Percentiles rank a stretch among this genome's conserved stretches.
Conservation (phyloP, 2,797 vertebrate species). For the Eulemur mongoz region DNA sequence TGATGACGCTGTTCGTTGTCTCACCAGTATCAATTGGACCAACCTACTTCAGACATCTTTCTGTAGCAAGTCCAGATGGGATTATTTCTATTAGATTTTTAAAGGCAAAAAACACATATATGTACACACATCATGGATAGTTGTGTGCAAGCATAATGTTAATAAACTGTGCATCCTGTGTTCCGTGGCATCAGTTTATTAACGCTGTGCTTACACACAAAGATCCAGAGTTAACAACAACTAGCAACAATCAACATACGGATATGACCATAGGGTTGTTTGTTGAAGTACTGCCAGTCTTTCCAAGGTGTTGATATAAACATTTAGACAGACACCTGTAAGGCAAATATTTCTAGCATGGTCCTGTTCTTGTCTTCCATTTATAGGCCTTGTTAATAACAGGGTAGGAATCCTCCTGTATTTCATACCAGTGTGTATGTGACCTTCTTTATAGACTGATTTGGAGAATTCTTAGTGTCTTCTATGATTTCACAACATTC, state of each 20-base stretch:
- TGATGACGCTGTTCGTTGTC: background rate
- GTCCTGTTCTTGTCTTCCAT: background rate
- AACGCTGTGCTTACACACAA: background rate
- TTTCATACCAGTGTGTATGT: background rate
- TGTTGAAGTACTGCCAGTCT: background rate
- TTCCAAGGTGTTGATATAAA: background rate
- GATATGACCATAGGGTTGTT: background rate
- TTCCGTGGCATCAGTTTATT: background rate
- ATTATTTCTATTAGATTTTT: background rate
- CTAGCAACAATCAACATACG: background rate
- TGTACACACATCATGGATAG: background rate
- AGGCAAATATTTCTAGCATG: background rate
- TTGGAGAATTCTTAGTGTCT: slow-evolving; percentile 57
- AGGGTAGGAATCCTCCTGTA: background rate
- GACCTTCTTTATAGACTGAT: slow-evolving; percentile 33
- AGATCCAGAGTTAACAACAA: background rate
- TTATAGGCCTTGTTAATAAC: background rate
- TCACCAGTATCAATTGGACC: background rate
- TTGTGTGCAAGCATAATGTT: background rate
- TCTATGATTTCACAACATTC: slow-evolving; percentile 75
- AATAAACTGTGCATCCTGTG: background rate
- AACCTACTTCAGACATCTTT: background rate
- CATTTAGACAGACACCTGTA: background rate
- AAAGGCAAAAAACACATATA: background rate
- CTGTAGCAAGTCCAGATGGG: background rate